Evolutionary conservation across 2,113 vertebrate species (phyloP).

Genomic region (Dolichotis patagonum): DNA sequence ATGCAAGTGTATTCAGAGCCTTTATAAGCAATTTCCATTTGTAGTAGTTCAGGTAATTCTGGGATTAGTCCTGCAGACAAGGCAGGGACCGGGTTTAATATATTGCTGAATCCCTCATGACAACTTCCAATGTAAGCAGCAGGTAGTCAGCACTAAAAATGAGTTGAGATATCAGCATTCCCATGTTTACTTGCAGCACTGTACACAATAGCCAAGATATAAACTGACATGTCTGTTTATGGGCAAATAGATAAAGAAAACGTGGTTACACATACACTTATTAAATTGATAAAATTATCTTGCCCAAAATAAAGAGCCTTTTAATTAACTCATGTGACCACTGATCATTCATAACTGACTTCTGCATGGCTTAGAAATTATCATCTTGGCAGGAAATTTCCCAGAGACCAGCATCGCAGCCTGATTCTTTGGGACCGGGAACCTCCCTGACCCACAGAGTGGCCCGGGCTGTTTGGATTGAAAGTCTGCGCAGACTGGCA

Average conservation of each 20-base stretch:
- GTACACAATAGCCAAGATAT: background rate
- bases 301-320: background rate
- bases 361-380: background rate
- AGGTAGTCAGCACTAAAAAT: background rate
- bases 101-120: background rate
- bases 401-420: no score
- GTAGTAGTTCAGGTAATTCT: background rate
- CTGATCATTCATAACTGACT: background rate
- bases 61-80: background rate
- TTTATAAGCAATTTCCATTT: background rate
- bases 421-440: no score
- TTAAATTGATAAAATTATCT: background rate
- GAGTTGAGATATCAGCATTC: background rate
- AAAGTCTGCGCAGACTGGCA: no score
- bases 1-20: background rate
- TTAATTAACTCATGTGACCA: background rate
- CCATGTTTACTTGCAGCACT: background rate
- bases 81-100: background rate
- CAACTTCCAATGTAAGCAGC: background rate
- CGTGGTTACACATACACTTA: background rate
- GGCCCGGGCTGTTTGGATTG: no score
- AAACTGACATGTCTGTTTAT: background rate
- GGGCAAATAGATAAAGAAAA: background rate
- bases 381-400: no score
- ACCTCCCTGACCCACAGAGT: no score